Evolutionary conservation across 2,113 vertebrate genomes (phyloP), one percentile per base, ranked within the genome.

Genomic region (Xenotilapia caudafasciata): DNA sequence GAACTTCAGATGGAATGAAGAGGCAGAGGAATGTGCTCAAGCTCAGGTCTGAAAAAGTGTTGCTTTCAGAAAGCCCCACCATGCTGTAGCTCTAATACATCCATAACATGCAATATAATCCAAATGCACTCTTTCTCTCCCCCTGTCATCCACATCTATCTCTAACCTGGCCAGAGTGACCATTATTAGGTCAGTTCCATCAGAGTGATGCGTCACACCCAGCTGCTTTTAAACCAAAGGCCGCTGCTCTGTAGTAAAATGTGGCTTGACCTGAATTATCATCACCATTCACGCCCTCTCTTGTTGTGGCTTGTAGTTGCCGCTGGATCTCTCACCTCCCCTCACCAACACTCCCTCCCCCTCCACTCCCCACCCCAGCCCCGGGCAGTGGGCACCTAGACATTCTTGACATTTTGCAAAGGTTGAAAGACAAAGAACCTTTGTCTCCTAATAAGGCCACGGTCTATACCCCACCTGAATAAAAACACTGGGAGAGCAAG

Each of bases 351-450:
- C 55, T 13, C 13, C n/a, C 12, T 14, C 11, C 38, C 38, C 7
- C 38, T 65, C 21, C n/a, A 73, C 68, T 26, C 15, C 21, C 84
- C 79, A 58, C 35, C 10, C 23, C 13, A 28, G 47, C 55, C 77
- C 83, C 81, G 33, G 73, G 92, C 86, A 89, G 79, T 55, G 60
- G 86, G 86, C 87, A 90, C 92, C 88, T 85, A 94, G 95, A 95
- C 95, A 95, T 95, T 96, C 96, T 96, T 97, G 96, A 96, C 96
- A 96, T 97, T 97, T 96, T 95, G 94, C 89, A 97, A 96, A 96
- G 96, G 96, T 96, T 97, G 96, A 96, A 96, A 96, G 96, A 97
- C 96, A 96, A 96, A 96, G 96, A 93, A 95, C 95, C 93, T 96
- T 96, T 95, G 94, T 96, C 93, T 96, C 93, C 95, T 96, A 96